These are phyloP conservation scores for Atta texana DNA, from an alignment of 1,140 invertebrate genomes.

Conservation along the genomic window DNA sequence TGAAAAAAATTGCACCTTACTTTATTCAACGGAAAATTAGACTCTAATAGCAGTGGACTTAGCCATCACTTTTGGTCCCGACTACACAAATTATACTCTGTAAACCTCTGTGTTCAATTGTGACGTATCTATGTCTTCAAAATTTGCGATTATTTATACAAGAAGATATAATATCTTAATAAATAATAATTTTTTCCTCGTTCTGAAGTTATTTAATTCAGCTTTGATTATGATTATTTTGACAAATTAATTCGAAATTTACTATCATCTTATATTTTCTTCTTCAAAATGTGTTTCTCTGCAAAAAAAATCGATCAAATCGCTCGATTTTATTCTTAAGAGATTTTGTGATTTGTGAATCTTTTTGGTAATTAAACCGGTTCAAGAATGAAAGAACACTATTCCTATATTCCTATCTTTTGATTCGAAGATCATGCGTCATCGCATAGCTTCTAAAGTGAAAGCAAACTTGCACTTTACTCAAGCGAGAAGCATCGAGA, in stretches of 20 bases:
- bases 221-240: background rate
- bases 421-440: constrained; percentile 20
- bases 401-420: background rate
- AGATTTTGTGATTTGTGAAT: background rate
- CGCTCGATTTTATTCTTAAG: background rate
- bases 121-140: background rate
- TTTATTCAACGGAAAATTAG: background rate
- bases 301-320: background rate
- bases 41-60: background rate
- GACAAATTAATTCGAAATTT: background rate
- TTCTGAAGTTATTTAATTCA: background rate
- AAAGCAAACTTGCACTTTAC: constrained; percentile 47
- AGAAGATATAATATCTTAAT: background rate
- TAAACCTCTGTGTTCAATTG: background rate
- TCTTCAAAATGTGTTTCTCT: background rate
- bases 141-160: background rate
- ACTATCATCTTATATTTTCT: background rate
- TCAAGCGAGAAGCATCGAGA: constrained; percentile 12
- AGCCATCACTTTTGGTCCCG: background rate
- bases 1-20: background rate
- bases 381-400: background rate
- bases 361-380: constrained; percentile 21
- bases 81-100: background rate
- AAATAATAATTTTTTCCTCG: background rate
- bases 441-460: constrained; percentile 28